These are phyloP conservation scores for Bombyx huttoni DNA, from an alignment of 2,888 invertebrate species.

Conservation along the genomic window DNA sequence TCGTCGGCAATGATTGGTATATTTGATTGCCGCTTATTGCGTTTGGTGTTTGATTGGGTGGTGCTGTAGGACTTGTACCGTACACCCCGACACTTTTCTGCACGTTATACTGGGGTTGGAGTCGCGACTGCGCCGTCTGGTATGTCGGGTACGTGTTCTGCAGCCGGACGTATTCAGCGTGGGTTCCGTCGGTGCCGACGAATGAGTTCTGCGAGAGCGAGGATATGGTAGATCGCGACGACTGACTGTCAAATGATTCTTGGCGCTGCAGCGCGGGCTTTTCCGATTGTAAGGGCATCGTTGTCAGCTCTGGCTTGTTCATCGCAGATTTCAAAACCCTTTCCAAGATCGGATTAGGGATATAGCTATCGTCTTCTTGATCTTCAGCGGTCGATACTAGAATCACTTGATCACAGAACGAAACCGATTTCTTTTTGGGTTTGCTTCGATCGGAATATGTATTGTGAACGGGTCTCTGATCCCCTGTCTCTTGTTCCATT, in stretches of 20 bases:
- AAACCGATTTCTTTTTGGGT: constrained; percentile 92
- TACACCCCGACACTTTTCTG: constrained; percentile 46
- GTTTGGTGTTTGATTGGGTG: constrained; percentile 26
- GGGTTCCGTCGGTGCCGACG: constrained; percentile 36
- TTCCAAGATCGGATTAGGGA: constrained; percentile 92
- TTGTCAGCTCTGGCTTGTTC: constrained; percentile 77
- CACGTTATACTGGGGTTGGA: constrained; percentile 43
- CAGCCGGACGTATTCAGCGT: constrained; percentile 49
- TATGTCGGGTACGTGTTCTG: constrained; percentile 51
- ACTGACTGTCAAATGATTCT: constrained; percentile 67
- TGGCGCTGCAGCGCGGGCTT: constrained; percentile 60
- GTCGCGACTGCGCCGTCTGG: constrained; percentile 42
- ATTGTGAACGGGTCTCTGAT: constrained; percentile 43
- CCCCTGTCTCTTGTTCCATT: constrained; percentile 48
- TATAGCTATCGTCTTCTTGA: constrained; percentile 90
- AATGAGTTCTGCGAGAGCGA: constrained; percentile 58
- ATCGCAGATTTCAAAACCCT: constrained; percentile 87
- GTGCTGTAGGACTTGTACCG: constrained; percentile 38
- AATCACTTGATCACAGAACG: constrained; percentile 95
- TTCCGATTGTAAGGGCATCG: constrained; percentile 60
- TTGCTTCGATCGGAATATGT: constrained; percentile 68
- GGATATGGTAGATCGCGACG: constrained; percentile 64
- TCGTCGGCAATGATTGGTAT: constrained; percentile 47
- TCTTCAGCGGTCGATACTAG: constrained; percentile 94
- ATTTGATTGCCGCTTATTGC: constrained; percentile 36